These are phyloP conservation scores for Eudyptes chrysolophus DNA, from an alignment of 2,113 vertebrate genomes.

Conservation along the genomic window DNA sequence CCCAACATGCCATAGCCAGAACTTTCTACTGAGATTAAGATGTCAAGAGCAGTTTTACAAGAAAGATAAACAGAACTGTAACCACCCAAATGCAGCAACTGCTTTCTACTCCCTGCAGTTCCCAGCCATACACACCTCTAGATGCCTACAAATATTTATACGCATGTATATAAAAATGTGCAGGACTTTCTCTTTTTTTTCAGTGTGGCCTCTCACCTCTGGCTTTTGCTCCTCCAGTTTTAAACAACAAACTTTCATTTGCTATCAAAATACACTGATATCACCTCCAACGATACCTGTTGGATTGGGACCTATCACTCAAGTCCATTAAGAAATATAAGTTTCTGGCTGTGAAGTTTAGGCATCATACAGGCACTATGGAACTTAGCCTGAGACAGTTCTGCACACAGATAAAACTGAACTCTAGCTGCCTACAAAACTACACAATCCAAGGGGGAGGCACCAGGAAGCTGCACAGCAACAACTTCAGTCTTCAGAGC, in stretches of 20 bases:
- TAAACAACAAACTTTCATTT: background rate
- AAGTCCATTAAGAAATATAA: background rate
- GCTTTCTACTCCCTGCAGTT: background rate
- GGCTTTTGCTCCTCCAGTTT: background rate
- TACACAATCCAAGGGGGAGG: background rate
- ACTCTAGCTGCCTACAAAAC: background rate
- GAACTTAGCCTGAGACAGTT: background rate
- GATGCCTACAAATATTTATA: background rate
- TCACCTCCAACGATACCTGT: background rate
- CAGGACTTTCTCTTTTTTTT: background rate
- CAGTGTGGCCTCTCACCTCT: background rate
- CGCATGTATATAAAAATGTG: background rate
- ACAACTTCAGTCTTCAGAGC: background rate
- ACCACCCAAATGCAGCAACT: background rate
- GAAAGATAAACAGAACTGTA: background rate
- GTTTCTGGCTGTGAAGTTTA: background rate
- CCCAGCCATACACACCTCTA: background rate
- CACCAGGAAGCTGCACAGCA: background rate
- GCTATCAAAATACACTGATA: background rate
- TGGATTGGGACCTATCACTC: background rate
- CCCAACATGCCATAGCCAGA: background rate
- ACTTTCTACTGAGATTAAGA: background rate
- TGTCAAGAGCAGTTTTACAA: background rate
- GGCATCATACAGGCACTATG: background rate
- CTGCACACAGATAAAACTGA: background rate